Base-by-base conservation (phyloP, 2,113 vertebrate species). In the Empidonax traillii region DNA sequence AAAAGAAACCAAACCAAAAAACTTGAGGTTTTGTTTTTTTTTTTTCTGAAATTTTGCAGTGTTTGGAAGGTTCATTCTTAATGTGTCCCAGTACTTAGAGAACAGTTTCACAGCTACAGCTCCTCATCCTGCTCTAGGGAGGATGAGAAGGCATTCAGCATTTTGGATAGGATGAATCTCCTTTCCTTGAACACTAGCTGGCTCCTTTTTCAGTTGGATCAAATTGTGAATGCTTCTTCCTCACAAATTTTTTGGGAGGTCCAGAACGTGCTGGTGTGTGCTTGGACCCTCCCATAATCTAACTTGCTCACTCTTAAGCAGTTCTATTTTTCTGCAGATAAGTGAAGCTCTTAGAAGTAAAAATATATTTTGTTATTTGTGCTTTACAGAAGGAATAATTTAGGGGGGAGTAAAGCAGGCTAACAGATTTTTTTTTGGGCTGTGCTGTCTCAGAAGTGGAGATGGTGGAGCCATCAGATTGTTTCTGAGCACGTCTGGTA, bases 281-380 rank as follows among this genome's bases (percentile, higher is more conserved):
- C n/a, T 80, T 91, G 84, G 77, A 81, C 52, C 73, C 49, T 84
- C 91, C 59, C 46, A 43, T 66, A 46, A 58, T 22, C 51, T 75
- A 85, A 87, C 53, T 78, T 1, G 37, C 71, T 94, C 82, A 31
- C 91, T 85, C 78, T 93, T 85, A 85, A 92, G 91, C 90, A 85
- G 89, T 89, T 96, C 63, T 93, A 89, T 95, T 96, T 95, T 95
- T 96, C 81, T 95, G 94, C 94, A 93, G 73, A 93, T 95, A 94
- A 85, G 91, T 61, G 55, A 94, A 95, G 81, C 61, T 94, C 84
- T 91, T 96, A 89, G 74, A 96, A 94, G 81, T 66, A 79, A 95
- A 89, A 68, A 72, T 95, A 87, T 92, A 94, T 96, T 95, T 95
- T 95, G 84, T 89, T 96, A 95, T 49, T 93, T 90, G 89, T 94